A percentile compares a stretch with the other conserved stretches of the same genome.
Evolutionary conservation across 2,888 invertebrate genomes (phyloP).

Genomic region (Agelastica alni): DNA sequence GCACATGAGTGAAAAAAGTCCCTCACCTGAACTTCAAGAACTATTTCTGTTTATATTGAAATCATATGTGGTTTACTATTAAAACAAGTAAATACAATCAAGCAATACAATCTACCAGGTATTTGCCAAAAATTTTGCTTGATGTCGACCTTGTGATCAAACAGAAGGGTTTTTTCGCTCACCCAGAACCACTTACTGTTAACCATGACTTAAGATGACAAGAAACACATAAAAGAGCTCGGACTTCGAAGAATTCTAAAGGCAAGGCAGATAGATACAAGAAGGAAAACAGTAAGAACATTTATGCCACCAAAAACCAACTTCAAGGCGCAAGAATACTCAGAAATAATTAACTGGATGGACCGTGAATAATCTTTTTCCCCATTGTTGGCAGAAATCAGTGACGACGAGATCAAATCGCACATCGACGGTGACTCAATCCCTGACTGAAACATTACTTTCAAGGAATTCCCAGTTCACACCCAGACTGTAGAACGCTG

Average conservation of each 20-base stretch:
- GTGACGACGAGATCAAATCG: background rate
- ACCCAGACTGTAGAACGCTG: background rate
- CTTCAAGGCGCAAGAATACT: background rate
- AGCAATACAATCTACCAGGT: constrained; percentile 2
- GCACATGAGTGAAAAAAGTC: background rate
- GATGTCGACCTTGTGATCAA: background rate
- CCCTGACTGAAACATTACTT: background rate
- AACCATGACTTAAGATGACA: constrained; percentile 1
- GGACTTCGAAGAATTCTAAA: constrained; percentile 1
- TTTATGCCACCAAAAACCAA: constrained; percentile 1
- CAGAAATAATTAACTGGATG: constrained; percentile 2
- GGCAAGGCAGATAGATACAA: background rate
- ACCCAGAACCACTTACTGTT: background rate
- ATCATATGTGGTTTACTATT: background rate
- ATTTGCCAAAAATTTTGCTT: background rate
- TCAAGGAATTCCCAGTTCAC: constrained; percentile 1
- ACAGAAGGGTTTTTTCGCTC: background rate
- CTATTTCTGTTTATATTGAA: constrained; percentile 1
- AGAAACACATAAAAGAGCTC: constrained; percentile 2
- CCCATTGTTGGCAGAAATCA: background rate
- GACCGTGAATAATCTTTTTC: constrained; percentile 1
- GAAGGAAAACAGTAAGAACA: background rate
- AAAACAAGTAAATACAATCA: background rate
- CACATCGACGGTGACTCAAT: background rate
- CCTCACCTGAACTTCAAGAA: background rate